phyloP scores from a whole-genome alignment of 1,140 invertebrate species.

The Sycophila sp. region DNA sequence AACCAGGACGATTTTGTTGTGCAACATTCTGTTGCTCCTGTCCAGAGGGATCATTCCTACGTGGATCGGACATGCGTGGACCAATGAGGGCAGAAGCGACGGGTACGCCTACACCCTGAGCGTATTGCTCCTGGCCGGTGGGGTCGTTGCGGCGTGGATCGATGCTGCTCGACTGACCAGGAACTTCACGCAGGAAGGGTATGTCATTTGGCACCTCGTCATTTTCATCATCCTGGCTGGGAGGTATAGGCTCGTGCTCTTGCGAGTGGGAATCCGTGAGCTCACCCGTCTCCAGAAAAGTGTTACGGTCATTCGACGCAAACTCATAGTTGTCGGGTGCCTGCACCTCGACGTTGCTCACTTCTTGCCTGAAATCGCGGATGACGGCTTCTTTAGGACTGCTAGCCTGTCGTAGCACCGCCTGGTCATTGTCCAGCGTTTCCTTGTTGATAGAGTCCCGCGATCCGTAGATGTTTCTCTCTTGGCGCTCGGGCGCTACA shows the following conservation, averaged over 20 bases:
- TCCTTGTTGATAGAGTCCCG: conserved; percentile 62
- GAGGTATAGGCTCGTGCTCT: conserved; percentile 55
- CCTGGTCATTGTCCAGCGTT: conserved; percentile 58
- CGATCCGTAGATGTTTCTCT: conserved; percentile 57
- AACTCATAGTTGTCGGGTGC: conserved; percentile 62
- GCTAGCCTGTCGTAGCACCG: conserved; percentile 36
- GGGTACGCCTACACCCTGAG: conserved; percentile 47
- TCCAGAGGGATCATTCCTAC: conserved; percentile 61
- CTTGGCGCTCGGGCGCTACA: conserved; percentile 51
- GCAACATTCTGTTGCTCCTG: conserved; percentile 53
- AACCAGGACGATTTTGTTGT: conserved; percentile 40
- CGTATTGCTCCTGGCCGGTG: conserved; percentile 61
- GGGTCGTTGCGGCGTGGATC: conserved; percentile 62
- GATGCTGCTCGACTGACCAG: conserved; percentile 61
- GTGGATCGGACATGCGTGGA: conserved; percentile 48
- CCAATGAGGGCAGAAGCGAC: not conserved
- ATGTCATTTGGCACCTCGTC: conserved; percentile 65
- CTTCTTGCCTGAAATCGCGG: conserved; percentile 53
- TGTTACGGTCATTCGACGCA: conserved; percentile 63
- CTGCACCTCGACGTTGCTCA: conserved; percentile 54
- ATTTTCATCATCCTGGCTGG: conserved; percentile 63
- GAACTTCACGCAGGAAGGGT: conserved; percentile 62
- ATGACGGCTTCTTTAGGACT: conserved; percentile 42
- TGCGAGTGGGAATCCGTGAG: conserved; percentile 61
- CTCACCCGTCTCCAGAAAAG: conserved; percentile 63